Percentiles rank a stretch among this genome's conserved stretches.
These are phyloP conservation scores for Loris lydekkerianus DNA, from an alignment of 2,797 vertebrate species.

Conservation along the genomic window DNA sequence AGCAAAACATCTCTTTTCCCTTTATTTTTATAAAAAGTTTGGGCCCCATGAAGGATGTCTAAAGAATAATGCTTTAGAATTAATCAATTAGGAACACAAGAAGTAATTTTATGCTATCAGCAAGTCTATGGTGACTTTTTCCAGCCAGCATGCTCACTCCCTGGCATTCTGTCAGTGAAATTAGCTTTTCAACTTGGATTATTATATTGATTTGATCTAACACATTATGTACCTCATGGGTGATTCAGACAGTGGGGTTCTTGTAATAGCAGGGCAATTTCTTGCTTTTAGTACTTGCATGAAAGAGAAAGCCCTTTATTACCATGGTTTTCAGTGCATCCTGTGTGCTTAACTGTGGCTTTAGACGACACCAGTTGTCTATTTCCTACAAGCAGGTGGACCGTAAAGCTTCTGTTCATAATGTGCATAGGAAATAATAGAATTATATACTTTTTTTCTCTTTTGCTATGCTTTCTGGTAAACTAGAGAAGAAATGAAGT, in stretches of 20 bases:
- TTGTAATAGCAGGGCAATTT: constrained; percentile 70
- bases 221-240: constrained; percentile 62
- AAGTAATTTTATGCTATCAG: constrained; percentile 40
- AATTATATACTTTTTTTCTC: constrained; percentile 80
- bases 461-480: constrained; percentile 87
- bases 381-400: constrained; percentile 50
- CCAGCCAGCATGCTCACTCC: background rate
- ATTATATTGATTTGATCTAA: constrained; percentile 67
- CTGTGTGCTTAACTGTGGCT: background rate
- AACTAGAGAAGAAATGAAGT: constrained; percentile 98
- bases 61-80: background rate
- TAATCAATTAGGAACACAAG: constrained; percentile 13
- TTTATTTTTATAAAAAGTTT: background rate
- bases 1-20: background rate
- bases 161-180: constrained; percentile 16
- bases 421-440: constrained; percentile 69
- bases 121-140: constrained; percentile 10
- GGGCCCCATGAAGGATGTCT: background rate
- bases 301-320: constrained; percentile 53
- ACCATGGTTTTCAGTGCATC: background rate
- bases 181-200: constrained; percentile 64
- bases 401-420: constrained; percentile 65
- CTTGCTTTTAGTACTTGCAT: constrained; percentile 33
- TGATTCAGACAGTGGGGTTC: constrained; percentile 70
- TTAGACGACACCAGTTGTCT: constrained; percentile 69